Percentiles rank a stretch among this genome's conserved stretches.
phyloP scores from a whole-genome alignment of 2,113 vertebrate genomes.

The Pangasianodon hypophthalmus region DNA sequence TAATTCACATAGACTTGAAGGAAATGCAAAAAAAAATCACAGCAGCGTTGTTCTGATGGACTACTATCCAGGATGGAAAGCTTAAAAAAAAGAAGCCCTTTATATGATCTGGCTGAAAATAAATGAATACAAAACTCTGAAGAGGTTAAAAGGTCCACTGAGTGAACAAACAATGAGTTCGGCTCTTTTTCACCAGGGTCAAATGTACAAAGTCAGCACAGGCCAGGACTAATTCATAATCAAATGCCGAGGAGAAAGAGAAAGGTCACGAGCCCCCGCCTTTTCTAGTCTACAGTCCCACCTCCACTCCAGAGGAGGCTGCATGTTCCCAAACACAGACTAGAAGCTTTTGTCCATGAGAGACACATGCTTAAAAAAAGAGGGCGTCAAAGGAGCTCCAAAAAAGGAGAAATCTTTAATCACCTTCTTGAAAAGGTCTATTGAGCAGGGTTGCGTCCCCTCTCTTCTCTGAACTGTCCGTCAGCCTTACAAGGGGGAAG shows the following conservation, averaged over 20 bases:
- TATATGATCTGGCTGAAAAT: constrained; percentile 10
- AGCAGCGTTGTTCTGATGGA: neutral
- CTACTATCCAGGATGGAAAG: neutral
- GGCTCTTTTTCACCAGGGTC: constrained; percentile 56
- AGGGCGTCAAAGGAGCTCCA: constrained; percentile 45
- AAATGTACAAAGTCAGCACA: constrained; percentile 52
- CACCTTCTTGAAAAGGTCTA: constrained; percentile 59
- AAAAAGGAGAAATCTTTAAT: constrained; percentile 61
- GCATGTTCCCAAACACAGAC: constrained; percentile 49
- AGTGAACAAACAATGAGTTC: constrained; percentile 55
- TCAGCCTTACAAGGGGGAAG: constrained; percentile 59
- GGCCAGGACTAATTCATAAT: constrained; percentile 40
- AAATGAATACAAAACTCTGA: constrained; percentile 43
- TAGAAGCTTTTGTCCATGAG: constrained; percentile 43
- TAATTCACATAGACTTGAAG: neutral
- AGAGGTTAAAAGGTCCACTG: constrained; percentile 50
- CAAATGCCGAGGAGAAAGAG: constrained; percentile 40
- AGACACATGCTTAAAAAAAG: constrained; percentile 19
- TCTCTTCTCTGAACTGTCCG: constrained; percentile 63
- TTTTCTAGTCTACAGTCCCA: constrained; percentile 29
- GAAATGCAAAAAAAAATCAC: neutral
- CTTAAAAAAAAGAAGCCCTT: neutral
- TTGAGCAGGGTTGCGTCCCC: constrained; percentile 56
- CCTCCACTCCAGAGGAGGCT: constrained; percentile 32
- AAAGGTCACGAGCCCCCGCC: constrained; percentile 47